phyloP scores from a whole-genome alignment of 1,140 invertebrate genomes.

The Hermetia illucens region DNA sequence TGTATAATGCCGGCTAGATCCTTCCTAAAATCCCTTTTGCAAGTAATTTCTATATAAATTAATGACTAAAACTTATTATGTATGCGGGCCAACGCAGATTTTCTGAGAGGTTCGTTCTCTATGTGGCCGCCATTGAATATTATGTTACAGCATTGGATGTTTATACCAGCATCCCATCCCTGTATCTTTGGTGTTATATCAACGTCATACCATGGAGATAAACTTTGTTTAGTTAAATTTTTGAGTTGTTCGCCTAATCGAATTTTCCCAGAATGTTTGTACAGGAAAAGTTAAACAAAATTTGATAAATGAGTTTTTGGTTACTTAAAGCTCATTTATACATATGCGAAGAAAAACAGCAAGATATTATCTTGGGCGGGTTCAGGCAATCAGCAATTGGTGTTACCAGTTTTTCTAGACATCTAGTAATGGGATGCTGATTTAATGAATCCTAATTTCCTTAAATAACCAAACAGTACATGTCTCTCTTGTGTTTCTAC shows the following conservation, averaged over 20 bases:
- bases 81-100: conserved; percentile 4
- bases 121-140: not conserved
- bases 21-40: conserved; percentile 2
- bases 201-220: conserved; percentile 1
- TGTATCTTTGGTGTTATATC: not conserved
- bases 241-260: conserved; percentile 4
- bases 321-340: not conserved
- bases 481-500: too few relatives aligned
- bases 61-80: conserved; percentile 6
- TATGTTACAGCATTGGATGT: not conserved
- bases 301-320: conserved; percentile 5
- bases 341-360: not conserved
- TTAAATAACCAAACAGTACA: too few relatives aligned
- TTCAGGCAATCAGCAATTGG: too few relatives aligned
- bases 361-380: too few relatives aligned
- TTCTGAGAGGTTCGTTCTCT: not conserved
- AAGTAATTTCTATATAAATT: conserved; percentile 3
- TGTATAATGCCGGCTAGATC: not conserved
- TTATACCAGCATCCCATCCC: not conserved
- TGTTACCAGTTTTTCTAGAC: too few relatives aligned
- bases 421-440: too few relatives aligned
- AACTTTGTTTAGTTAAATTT: conserved; percentile 4
- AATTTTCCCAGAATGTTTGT: conserved; percentile 3
- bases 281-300: conserved; percentile 4
- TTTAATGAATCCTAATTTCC: too few relatives aligned